Base-by-base conservation (phyloP, 2,888 invertebrate species). In the Conchocele bisecta region DNA sequence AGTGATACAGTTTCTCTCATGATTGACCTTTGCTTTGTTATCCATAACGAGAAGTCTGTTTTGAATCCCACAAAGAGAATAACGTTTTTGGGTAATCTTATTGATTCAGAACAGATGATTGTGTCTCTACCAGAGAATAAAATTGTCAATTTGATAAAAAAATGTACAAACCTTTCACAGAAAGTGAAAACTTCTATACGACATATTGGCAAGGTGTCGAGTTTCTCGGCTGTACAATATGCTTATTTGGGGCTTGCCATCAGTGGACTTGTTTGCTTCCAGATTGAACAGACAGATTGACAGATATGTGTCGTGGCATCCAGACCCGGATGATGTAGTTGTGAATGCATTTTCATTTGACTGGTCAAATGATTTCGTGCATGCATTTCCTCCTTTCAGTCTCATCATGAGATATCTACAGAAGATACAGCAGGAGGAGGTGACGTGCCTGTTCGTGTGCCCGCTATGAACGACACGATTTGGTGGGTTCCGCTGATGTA, bases 281-380 rank as follows among this genome's bases (percentile, higher is more conserved):
- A 56, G 73, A 11, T 22, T 69, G 11, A 76, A 74, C 39, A 41
- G 28, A 3, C 64, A 75, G 31, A 5, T 61, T 5, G 29, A 33
- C 13, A 39, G 42, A 5, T 75, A 35, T 54, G 68, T 69, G 13
- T 57, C 69, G 4, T 79, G 67, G 64, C 39, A 56, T 24, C 75
- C 75, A 33, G 74, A 78, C 46, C 72, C 78, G n/a, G 33, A 60
- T 29, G 68, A 67, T n/a, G 39, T 48, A 11, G 54, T 48, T 15
- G 42, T 66, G 42, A 42, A 66, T 58, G 58, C 73, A 35, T 77
- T 63, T 53, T 44, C 54, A 15, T 28, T 67, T 24, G 33, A 44
- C 9, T 75, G 64, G 71, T 51, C 58, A 42, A 4, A 33, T 15
- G 33, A 6, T 15, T 39, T 37, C 41, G 29, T 20, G n/a, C 22